Conservation (phyloP, 1,140 invertebrate genomes). For the Trachymyrmex septentrionalis region DNA sequence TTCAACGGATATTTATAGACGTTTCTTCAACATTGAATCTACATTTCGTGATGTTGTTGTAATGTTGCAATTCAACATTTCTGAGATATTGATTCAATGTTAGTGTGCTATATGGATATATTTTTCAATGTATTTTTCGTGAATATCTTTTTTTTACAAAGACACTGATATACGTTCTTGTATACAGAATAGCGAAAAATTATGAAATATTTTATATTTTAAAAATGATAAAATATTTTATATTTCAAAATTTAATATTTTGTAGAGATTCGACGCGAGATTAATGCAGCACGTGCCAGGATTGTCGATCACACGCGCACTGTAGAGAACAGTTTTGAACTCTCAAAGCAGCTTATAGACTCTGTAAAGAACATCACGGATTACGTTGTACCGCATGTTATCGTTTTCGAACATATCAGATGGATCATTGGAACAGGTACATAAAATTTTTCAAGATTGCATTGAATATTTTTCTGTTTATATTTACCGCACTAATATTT, state of each 20-base stretch:
- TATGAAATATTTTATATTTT: too few relatives aligned
- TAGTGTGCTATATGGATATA: too few relatives aligned
- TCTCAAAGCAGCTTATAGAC: conserved; percentile 81
- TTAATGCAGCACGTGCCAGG: conserved; percentile 80
- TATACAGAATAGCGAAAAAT: conserved; percentile 7
- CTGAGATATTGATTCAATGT: too few relatives aligned
- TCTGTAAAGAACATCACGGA: conserved; percentile 77
- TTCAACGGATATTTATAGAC: too few relatives aligned
- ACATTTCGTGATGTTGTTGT: too few relatives aligned
- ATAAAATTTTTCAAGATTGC: conserved; percentile 51
- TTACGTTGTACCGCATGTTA: conserved; percentile 79
- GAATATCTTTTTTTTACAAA: neutral
- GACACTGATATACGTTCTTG: neutral
- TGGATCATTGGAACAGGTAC: conserved; percentile 85
- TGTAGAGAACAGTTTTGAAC: conserved; percentile 82
- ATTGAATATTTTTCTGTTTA: conserved; percentile 32
- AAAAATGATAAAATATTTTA: conserved; percentile 14
- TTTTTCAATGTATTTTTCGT: neutral
- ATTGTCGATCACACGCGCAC: conserved; percentile 83
- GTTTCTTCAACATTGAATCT: too few relatives aligned
- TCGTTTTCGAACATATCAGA: conserved; percentile 81
- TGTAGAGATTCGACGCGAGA: conserved; percentile 83
- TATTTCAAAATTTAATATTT: conserved; percentile 38
- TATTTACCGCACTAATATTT: conserved; percentile 24
- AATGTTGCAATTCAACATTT: too few relatives aligned